Percentiles rank a stretch among this genome's conserved stretches.
Evolutionary conservation across 92 coral and sea anemone genomes (phyloP).

Genomic region (Pocillopora grandis): DNA sequence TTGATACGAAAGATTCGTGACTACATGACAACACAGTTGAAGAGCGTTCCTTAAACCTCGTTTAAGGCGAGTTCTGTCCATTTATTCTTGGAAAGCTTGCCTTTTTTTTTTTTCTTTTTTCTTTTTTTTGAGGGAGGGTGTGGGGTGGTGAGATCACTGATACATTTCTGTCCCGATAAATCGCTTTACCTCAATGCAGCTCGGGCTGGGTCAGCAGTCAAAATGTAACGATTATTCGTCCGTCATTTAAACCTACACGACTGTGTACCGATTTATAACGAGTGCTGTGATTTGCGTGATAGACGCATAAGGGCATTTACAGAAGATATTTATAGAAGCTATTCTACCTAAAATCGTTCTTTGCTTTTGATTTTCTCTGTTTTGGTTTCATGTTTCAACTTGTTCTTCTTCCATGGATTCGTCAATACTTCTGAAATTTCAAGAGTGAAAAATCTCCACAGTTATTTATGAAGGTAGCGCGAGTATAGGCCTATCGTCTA

Average conservation of each 20-base stretch:
- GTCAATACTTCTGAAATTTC: slow-evolving; percentile 67
- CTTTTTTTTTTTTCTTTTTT: too few relatives aligned
- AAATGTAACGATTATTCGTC: neutral
- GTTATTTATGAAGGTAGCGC: neutral
- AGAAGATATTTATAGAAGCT: neutral
- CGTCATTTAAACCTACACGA: neutral
- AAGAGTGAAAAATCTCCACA: neutral
- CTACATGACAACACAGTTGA: too few relatives aligned
- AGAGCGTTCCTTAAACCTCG: too few relatives aligned
- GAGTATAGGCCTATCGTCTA: too few relatives aligned
- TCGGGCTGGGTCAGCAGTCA: neutral
- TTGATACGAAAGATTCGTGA: too few relatives aligned
- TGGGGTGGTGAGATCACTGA: too few relatives aligned
- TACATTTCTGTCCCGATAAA: too few relatives aligned
- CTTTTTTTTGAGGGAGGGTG: too few relatives aligned
- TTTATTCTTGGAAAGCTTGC: too few relatives aligned
- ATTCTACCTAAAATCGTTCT: neutral
- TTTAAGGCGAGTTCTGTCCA: too few relatives aligned
- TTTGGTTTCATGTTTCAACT: slow-evolving; percentile 22
- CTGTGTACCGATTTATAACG: neutral
- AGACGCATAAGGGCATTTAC: neutral
- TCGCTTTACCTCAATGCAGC: neutral
- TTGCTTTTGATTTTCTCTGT: too few relatives aligned
- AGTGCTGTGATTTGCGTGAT: neutral
- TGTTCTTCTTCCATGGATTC: slow-evolving; percentile 89